These are phyloP conservation scores for Eufriesea mexicana DNA, from an alignment of 1,140 invertebrate genomes.

Conservation along the genomic window DNA sequence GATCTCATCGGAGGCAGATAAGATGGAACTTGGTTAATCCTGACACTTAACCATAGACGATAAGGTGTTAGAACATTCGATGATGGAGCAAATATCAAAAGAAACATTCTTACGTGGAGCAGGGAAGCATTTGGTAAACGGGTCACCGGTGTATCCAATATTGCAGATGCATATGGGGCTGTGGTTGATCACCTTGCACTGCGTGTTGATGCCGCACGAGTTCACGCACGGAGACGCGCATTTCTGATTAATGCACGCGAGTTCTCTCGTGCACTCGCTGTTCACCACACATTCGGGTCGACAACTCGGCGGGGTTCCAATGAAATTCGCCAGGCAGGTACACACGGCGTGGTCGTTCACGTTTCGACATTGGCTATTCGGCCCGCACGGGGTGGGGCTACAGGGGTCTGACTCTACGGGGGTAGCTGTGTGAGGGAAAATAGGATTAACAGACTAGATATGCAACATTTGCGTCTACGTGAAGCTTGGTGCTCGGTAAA, in stretches of 20 bases:
- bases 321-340: constrained; percentile 85
- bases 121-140: constrained; percentile 81
- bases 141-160: constrained; percentile 82
- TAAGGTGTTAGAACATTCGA: not conserved
- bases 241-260: constrained; percentile 82
- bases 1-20: not conserved
- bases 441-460: constrained; percentile 18
- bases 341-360: constrained; percentile 86
- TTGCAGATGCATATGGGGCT: constrained; percentile 81
- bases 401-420: constrained; percentile 81
- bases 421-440: constrained; percentile 44
- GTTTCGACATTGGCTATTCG: constrained; percentile 87
- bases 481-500: not conserved
- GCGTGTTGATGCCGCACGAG: constrained; percentile 82
- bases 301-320: constrained; percentile 77
- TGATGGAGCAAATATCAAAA: not conserved
- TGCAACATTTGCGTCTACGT: not conserved
- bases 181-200: constrained; percentile 79
- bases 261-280: constrained; percentile 79
- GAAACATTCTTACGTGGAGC: constrained; percentile 82
- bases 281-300: constrained; percentile 81
- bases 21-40: not conserved
- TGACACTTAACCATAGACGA: not conserved
- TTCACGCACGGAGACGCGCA: constrained; percentile 82
- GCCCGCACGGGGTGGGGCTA: constrained; percentile 86